These are phyloP conservation scores for Oryzaephilus surinamensis DNA, from an alignment of 1,140 invertebrate genomes.

Conservation along the genomic window DNA sequence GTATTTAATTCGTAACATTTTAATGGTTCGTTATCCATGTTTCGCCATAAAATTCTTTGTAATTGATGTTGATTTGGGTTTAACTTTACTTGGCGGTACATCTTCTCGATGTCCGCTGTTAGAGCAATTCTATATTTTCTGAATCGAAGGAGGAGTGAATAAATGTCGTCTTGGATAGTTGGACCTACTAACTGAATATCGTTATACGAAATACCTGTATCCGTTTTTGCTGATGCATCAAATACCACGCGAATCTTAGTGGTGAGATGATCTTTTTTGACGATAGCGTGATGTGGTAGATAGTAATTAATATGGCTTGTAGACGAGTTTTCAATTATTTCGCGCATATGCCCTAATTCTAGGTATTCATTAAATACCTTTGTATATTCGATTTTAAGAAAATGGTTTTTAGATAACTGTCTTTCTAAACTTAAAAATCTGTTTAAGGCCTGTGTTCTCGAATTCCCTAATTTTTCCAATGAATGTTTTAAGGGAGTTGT, in stretches of 20 bases:
- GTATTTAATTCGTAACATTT: constrained; percentile 26
- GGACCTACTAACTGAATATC: constrained; percentile 23
- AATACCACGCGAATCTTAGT: no score
- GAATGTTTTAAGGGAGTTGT: constrained; percentile 19
- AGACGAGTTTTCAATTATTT: no score
- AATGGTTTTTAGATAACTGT: constrained; percentile 4
- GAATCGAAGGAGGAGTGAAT: constrained; percentile 36
- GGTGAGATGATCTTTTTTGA: no score
- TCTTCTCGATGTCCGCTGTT: constrained; percentile 35
- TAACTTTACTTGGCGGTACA: constrained; percentile 33
- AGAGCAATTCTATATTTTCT: constrained; percentile 31
- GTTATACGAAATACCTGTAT: no score
- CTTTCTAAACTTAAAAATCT: constrained; percentile 10
- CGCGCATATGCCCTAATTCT: constrained; percentile 25
- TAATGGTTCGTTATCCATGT: constrained; percentile 12
- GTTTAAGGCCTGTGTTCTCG: constrained; percentile 7
- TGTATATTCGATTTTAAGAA: constrained; percentile 13
- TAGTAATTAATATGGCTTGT: no score
- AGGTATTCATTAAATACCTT: constrained; percentile 30
- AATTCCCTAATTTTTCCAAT: constrained; percentile 15
- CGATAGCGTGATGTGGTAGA: no score
- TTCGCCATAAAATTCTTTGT: constrained; percentile 20
- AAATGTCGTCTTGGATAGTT: constrained; percentile 21
- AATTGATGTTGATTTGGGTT: constrained; percentile 24
- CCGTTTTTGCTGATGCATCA: no score